Percentiles rank a stretch among this genome's conserved stretches.
Evolutionary conservation across 2,797 vertebrate genomes (phyloP).

Genomic region (Toxotes lorentzi): DNA sequence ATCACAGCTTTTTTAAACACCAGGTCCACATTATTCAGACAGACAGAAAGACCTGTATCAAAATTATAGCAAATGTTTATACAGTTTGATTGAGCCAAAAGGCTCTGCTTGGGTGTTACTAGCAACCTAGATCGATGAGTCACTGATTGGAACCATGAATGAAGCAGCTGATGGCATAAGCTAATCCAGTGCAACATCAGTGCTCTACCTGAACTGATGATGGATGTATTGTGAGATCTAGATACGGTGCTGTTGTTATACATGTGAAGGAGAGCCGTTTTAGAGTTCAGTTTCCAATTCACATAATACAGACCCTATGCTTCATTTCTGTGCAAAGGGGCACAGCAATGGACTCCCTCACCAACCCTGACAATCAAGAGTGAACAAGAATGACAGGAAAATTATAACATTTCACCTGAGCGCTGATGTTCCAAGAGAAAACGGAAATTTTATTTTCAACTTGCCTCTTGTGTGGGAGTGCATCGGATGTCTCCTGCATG

Average conservation of each 20-base stretch:
- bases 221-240: neutral
- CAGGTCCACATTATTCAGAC: too few species aligned
- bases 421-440: neutral
- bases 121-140: neutral
- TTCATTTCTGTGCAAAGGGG: neutral
- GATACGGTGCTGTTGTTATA: neutral
- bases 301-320: neutral
- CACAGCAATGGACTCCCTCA: neutral
- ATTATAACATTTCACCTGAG: neutral
- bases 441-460: neutral
- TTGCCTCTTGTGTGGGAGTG: neutral
- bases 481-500: neutral
- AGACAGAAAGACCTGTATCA: neutral
- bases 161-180: slow-evolving; percentile 1
- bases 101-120: neutral
- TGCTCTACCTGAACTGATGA: neutral
- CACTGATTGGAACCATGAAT: neutral
- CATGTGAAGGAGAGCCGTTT: neutral
- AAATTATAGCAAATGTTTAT: too few species aligned
- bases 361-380: neutral
- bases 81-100: neutral
- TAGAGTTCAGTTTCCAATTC: neutral
- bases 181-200: neutral
- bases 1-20: too few species aligned
- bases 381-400: neutral